Conservation (phyloP, 2,797 vertebrate species). For the Buphagus erythrorhynchus region DNA sequence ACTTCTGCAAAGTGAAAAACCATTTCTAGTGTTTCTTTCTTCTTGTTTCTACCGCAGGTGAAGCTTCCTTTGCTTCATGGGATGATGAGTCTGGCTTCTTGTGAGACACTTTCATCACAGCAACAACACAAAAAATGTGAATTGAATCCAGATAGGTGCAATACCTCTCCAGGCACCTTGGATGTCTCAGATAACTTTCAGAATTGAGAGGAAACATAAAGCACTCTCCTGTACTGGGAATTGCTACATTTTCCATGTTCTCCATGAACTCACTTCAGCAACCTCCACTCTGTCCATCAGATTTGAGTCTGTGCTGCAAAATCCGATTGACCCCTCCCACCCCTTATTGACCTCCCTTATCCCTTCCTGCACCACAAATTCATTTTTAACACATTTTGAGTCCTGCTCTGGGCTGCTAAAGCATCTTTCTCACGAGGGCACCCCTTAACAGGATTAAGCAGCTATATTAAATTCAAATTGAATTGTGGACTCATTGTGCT, state of each 20-base stretch:
- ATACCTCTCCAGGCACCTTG: neutral
- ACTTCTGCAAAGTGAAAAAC: neutral
- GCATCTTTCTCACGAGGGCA: conserved; percentile 43
- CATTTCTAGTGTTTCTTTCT: neutral
- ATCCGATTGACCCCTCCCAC: neutral
- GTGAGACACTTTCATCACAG: neutral
- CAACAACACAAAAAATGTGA: neutral
- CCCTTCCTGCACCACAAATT: neutral
- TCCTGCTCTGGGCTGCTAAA: neutral
- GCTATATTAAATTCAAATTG: conserved; percentile 55
- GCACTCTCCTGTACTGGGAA: neutral
- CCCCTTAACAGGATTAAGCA: conserved; percentile 45
- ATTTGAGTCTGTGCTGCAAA: neutral
- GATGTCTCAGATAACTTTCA: neutral
- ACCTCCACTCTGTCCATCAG: neutral
- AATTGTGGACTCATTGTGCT: conserved; percentile 31
- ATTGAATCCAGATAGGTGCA: neutral
- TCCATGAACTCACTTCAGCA: neutral
- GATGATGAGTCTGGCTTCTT: neutral
- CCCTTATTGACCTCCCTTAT: too few species aligned
- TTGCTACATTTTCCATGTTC: neutral
- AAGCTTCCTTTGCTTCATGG: neutral
- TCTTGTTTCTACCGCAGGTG: neutral
- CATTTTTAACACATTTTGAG: neutral
- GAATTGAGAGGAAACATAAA: neutral